Evolutionary conservation across 2,888 invertebrate species (phyloP), one percentile per base, ranked within the genome.

Genomic region (Andricus quercusramuli): DNA sequence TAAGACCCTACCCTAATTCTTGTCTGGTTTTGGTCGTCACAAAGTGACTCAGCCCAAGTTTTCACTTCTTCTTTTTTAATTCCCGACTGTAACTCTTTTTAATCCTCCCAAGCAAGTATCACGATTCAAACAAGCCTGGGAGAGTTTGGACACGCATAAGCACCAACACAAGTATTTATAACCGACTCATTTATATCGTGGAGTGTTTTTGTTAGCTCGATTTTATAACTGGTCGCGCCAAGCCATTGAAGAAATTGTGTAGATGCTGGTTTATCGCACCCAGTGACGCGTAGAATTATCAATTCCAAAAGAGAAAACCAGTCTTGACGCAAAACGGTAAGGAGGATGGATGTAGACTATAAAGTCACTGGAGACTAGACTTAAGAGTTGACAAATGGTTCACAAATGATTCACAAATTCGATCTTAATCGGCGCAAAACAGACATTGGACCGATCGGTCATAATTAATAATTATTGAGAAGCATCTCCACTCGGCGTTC

Each of bases 381-480:
- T 37, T n/a, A n/a, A 37, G 37, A n/a, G 67, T 41, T 67, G 13
- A 11, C 41, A 41, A 22, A 22, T 62, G 15, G 56, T 56, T 56
- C n/a, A 56, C 13, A 62, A 59, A 62, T 62, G 32, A 4, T 32
- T 3, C 5, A 32, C 32, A 32, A 62, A 62, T 62, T 25, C 25
- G 62, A 62, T 62, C 62, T 15, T 62, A 25, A 62, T 62, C 25
- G 15, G 15, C 15, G 25, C 25, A 62, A 62, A 62, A 25, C 25
- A 67, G 37, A 15, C 32, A 67, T n/a, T 37, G 11, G 41, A 37
- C 32, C 9, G 11, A 13, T 64, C 22, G 13, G 64, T 17, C 17
- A n/a, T 32, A 65, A 67, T 67, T 67, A 67, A 67, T 67, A 67
- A 67, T 67, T 67, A 67, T n/a, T 67, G 66, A 67, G 37, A 32